A percentile compares a stretch with the other conserved stretches of the same genome.
These are phyloP conservation scores for Sebastiscus albofasciatus DNA, from an alignment of 2,797 vertebrate species.

Conservation along the genomic window DNA sequence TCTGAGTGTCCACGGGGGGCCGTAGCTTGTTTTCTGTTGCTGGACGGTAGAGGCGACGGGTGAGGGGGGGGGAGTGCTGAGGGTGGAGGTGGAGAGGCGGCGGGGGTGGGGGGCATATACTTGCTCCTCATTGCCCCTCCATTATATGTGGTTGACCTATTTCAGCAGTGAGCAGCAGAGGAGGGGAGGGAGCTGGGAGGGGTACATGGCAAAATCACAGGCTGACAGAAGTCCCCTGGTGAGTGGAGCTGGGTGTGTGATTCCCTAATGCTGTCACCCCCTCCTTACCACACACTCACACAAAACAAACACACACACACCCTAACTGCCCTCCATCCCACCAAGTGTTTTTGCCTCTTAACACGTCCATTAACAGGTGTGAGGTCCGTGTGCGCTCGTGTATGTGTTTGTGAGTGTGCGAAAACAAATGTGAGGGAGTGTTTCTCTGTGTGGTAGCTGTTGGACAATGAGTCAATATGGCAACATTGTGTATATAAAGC, in stretches of 20 bases:
- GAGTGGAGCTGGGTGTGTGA: constrained; percentile 73
- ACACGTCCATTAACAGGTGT: constrained; percentile 77
- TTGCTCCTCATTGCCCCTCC: constrained; percentile 90
- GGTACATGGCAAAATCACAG: constrained; percentile 81
- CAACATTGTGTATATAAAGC: not conserved
- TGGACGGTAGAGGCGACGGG: constrained; percentile 50
- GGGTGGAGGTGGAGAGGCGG: not conserved
- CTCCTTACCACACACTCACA: constrained; percentile 29
- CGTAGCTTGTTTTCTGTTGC: constrained; percentile 40
- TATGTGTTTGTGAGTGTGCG: not conserved
- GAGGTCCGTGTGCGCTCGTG: constrained; percentile 7
- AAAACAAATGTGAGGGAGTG: not conserved
- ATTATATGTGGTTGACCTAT: constrained; percentile 96
- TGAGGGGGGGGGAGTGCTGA: constrained; percentile 3
- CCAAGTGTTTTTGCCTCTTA: constrained; percentile 68
- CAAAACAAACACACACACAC: constrained; percentile 38
- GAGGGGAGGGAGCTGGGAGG: constrained; percentile 56
- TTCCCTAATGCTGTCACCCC: constrained; percentile 72
- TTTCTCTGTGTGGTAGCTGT: not conserved
- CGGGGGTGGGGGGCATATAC: constrained; percentile 43
- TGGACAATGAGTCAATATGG: not conserved
- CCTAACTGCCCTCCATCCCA: constrained; percentile 23
- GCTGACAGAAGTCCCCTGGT: constrained; percentile 76
- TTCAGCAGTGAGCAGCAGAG: constrained; percentile 86
- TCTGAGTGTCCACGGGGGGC: constrained; percentile 61